These are phyloP conservation scores for Phalanger gymnotis DNA, from an alignment of 2,797 vertebrate genomes.

Conservation along the genomic window DNA sequence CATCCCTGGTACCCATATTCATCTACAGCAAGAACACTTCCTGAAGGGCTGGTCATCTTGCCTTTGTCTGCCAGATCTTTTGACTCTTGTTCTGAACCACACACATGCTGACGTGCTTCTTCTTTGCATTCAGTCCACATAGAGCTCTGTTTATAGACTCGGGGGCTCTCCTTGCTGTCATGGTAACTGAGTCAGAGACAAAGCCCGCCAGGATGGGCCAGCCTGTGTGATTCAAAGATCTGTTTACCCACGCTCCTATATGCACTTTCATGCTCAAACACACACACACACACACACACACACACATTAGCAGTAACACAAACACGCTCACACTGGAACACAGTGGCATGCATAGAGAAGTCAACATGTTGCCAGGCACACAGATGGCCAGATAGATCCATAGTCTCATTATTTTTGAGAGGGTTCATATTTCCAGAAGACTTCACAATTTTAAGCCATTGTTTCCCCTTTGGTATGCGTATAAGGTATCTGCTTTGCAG, in stretches of 20 bases:
- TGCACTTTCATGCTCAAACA: constrained; percentile 32
- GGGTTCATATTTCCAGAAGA: constrained; percentile 19
- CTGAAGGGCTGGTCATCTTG: background rate
- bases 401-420: constrained; percentile 19
- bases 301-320: background rate
- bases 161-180: constrained; percentile 74
- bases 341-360: constrained; percentile 28
- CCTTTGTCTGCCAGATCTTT: background rate
- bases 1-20: background rate
- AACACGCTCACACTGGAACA: background rate
- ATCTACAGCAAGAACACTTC: background rate
- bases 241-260: constrained; percentile 65
- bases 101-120: background rate
- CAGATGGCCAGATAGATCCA: constrained; percentile 52
- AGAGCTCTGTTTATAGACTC: constrained; percentile 75
- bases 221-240: constrained; percentile 69
- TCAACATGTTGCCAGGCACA: constrained; percentile 44
- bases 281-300: background rate
- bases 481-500: background rate
- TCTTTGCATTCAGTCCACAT: constrained; percentile 34
- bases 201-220: constrained; percentile 68
- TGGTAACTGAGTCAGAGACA: constrained; percentile 74
- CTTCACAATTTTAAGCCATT: background rate
- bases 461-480: background rate
- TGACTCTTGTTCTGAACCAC: constrained; percentile 1